A percentile compares a stretch with the other conserved stretches of the same genome.
Conservation (phyloP, 2,113 vertebrate species). For the Asarcornis scutulata region DNA sequence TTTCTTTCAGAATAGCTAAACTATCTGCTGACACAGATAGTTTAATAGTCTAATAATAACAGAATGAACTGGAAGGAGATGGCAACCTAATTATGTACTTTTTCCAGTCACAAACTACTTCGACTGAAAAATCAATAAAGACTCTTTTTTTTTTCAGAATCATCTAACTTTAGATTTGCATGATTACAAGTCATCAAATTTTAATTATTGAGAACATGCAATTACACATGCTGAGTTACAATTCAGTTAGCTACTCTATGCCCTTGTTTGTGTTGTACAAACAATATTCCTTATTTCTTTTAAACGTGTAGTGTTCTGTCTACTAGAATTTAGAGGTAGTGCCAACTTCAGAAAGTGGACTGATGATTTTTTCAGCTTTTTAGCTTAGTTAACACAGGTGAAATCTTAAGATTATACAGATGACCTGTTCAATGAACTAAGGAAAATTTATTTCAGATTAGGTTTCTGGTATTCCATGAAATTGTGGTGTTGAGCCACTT, state of each 20-base stretch:
- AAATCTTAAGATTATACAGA: not conserved
- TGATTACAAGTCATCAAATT: not conserved
- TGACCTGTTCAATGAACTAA: slow-evolving; percentile 18
- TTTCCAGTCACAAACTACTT: not conserved
- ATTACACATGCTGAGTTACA: not conserved
- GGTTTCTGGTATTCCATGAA: not conserved
- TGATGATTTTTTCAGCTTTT: not conserved
- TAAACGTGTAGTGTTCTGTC: not conserved
- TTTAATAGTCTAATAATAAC: not conserved
- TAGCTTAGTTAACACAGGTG: not conserved
- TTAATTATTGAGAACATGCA: not conserved
- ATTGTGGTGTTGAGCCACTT: not conserved
- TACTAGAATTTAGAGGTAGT: not conserved
- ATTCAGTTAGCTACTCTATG: not conserved
- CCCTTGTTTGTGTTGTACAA: not conserved
- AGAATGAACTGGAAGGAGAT: not conserved
- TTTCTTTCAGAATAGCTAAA: not conserved
- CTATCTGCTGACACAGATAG: not conserved
- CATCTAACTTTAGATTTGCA: not conserved
- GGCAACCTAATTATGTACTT: not conserved
- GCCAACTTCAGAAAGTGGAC: not conserved
- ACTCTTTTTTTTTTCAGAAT: not conserved
- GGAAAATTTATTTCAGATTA: not conserved
- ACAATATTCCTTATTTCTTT: not conserved
- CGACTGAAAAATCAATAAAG: not conserved